Base-by-base conservation (phyloP, 2,888 invertebrate genomes). In the Chesias legatella region DNA sequence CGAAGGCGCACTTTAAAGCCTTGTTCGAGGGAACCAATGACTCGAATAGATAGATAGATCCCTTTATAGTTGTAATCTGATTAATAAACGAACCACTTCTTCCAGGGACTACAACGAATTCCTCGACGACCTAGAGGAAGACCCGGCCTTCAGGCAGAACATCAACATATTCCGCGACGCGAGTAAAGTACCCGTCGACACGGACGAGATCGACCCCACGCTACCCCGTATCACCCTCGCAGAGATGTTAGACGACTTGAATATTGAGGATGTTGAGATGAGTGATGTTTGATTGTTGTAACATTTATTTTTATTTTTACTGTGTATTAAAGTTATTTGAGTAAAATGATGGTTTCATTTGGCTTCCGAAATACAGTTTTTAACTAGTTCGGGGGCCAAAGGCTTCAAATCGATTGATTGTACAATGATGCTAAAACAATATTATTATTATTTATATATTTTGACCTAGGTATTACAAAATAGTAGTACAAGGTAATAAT, bases 41-140 rank as follows among this genome's bases (percentile, higher is more conserved):
- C n/a, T n/a, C n/a, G n/a, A n/a, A n/a, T n/a, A n/a, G n/a, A n/a
- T n/a, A n/a, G n/a, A n/a, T n/a, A n/a, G n/a, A n/a, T n/a, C n/a
- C n/a, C n/a, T n/a, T n/a, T n/a, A n/a, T n/a, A 20, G 13, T 25
- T 10, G 13, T 4, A n/a, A 17, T 28, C 20, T 22, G 30, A 21
- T 20, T 38, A 6, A 9, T 11, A 1, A 23, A 34, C 11, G 10
- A 6, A 4, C 7, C 17, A 9, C 10, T 39, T 1, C 10, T 73
- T 84, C 13, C 77, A 96, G 95, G 60, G 98, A 98, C 62, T 98
- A 96, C 81, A 93, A 94, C 60, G 98, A 98, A 58, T 99, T 99
- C 88, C 88, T 99, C 79, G 97, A 99, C 60, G 99, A 99, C 70
- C 84, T 99, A 51, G 99, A 99, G 78, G 99, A 99, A 79, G 98